Conservation (phyloP, 2,888 invertebrate genomes). For the Boloria selene region DNA sequence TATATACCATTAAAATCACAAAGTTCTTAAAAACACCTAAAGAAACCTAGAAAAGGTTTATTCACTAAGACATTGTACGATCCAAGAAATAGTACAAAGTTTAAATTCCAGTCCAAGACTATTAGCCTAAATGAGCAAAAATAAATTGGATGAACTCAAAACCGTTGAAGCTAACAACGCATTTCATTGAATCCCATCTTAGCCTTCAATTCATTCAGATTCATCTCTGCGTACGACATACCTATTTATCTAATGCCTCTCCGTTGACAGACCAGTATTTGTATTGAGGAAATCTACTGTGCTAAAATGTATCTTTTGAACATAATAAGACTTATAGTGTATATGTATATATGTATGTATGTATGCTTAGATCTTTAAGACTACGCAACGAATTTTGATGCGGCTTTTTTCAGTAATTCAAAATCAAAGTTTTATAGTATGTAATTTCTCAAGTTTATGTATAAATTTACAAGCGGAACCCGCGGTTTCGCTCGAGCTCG, state of each 20-base stretch:
- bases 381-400: no score
- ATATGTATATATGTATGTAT: no score
- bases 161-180: constrained; percentile 37
- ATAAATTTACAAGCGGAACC: no score
- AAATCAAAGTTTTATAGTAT: no score
- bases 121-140: constrained; percentile 41
- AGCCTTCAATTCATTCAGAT: constrained; percentile 39
- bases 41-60: not conserved
- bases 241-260: constrained; percentile 36
- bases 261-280: constrained; percentile 32
- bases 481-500: no score
- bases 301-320: not conserved
- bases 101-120: constrained; percentile 37
- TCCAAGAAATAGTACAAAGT: constrained; percentile 26
- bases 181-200: constrained; percentile 37
- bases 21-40: not conserved
- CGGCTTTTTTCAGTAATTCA: no score
- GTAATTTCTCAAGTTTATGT: no score
- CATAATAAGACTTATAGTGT: no score
- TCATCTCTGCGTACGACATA: constrained; percentile 34
- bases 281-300: not conserved
- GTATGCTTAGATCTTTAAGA: no score
- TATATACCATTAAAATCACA: no score
- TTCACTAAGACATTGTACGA: constrained; percentile 16
- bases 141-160: constrained; percentile 40